A percentile compares a stretch with the other conserved stretches of the same genome.
Evolutionary conservation across 2,113 vertebrate species (phyloP).

Genomic region (Ranitomeya variabilis): DNA sequence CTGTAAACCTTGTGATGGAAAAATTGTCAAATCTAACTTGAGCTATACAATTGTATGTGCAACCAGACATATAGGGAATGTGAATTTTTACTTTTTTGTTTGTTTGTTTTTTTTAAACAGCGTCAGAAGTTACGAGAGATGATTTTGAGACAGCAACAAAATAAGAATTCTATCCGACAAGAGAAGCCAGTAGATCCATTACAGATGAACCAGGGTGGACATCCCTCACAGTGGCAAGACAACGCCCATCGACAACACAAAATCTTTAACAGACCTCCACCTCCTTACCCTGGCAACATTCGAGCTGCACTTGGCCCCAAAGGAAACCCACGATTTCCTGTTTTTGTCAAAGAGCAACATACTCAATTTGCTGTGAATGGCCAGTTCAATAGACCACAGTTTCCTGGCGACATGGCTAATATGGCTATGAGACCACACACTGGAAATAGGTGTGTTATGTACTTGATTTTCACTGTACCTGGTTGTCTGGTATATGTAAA

Average conservation of each 20-base stretch:
- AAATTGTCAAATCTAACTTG: no score
- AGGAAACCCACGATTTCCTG: conserved; percentile 72
- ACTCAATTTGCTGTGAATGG: conserved; percentile 75
- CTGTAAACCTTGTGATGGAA: no score
- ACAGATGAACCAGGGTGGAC: conserved; percentile 66
- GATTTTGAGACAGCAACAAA: conserved; percentile 90
- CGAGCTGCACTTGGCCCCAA: conserved; percentile 71
- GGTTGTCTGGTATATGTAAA: no score
- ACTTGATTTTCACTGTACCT: no score
- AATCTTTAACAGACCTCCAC: conserved; percentile 85
- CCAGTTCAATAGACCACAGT: conserved; percentile 75
- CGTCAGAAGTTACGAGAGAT: conserved; percentile 91
- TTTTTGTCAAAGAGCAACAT: conserved; percentile 78
- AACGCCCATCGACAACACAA: conserved; percentile 67
- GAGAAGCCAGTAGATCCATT: conserved; percentile 82
- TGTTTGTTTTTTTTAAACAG: conserved; percentile 66
- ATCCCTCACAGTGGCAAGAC: conserved; percentile 82
- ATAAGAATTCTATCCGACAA: conserved; percentile 85
- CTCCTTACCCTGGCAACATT: conserved; percentile 88
- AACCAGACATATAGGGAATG: no score
- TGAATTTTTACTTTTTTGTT: neutral
- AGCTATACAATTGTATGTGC: no score
- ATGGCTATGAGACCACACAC: conserved; percentile 79
- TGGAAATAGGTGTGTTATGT: conserved; percentile 74
- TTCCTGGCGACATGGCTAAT: conserved; percentile 74